Percentiles rank a stretch among this genome's conserved stretches.
Evolutionary conservation across 1,140 invertebrate genomes (phyloP).

Genomic region (Drosophila sechellia): DNA sequence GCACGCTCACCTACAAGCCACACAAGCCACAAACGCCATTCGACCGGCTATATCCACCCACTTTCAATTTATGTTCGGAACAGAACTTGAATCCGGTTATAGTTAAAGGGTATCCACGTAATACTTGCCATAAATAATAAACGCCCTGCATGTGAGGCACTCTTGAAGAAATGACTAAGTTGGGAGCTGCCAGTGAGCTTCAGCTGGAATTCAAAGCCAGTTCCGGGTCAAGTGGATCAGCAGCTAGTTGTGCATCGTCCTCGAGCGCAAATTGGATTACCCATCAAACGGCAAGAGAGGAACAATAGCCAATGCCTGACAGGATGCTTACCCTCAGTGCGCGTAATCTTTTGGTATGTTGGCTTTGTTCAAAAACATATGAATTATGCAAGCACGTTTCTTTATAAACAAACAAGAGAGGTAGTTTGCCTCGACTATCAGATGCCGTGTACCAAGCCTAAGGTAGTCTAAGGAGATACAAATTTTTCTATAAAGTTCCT

Average conservation of each 20-base stretch:
- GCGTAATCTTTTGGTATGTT: constrained; percentile 64
- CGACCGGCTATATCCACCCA: neutral
- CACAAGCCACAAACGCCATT: neutral
- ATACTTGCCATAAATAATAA: constrained; percentile 51
- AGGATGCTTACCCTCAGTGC: constrained; percentile 66
- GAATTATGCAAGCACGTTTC: neutral
- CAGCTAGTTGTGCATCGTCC: constrained; percentile 40
- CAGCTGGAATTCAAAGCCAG: constrained; percentile 22
- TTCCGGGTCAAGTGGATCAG: constrained; percentile 44
- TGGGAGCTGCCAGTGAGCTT: constrained; percentile 17
- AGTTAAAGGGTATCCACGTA: constrained; percentile 32
- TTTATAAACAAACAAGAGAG: neutral
- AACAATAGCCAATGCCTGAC: constrained; percentile 32
- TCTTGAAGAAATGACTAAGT: constrained; percentile 17
- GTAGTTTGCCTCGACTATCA: no score
- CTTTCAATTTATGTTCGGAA: constrained; percentile 30
- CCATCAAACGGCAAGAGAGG: constrained; percentile 10
- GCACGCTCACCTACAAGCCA: neutral
- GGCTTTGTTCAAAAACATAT: neutral
- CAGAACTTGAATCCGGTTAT: constrained; percentile 11
- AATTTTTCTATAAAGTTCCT: no score
- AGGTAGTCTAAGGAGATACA: no score
- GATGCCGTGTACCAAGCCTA: no score
- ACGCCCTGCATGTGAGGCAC: constrained; percentile 7
- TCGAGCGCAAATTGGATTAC: constrained; percentile 59